A percentile compares a stretch with the other conserved stretches of the same genome.
These are phyloP conservation scores for Smutsia temminckii DNA, from an alignment of 2,797 vertebrate genomes.

Conservation along the genomic window DNA sequence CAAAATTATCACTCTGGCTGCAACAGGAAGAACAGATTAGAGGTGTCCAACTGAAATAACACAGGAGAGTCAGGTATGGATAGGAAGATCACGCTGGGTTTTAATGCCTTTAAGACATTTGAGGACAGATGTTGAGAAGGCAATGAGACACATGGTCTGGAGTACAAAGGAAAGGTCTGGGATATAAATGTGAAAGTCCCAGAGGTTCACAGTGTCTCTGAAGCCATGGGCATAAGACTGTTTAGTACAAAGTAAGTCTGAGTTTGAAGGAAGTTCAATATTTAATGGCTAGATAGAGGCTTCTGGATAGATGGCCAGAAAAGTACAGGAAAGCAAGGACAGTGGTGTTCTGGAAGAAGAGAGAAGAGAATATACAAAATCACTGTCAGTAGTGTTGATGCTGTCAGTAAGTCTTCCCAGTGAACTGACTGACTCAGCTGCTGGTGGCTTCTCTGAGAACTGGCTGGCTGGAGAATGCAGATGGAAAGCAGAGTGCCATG, in stretches of 20 bases:
- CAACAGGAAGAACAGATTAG: neutral
- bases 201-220: neutral
- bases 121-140: neutral
- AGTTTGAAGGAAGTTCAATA: neutral
- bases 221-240: neutral
- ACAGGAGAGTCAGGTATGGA: neutral
- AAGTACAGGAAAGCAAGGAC: neutral
- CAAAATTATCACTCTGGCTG: conserved; percentile 32
- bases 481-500: neutral
- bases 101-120: conserved; percentile 7
- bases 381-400: neutral
- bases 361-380: neutral
- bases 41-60: neutral
- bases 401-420: neutral
- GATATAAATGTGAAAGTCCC: neutral
- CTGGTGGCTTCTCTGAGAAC: neutral
- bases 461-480: neutral
- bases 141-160: neutral
- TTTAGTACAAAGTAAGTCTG: neutral
- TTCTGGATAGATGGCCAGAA: neutral
- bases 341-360: neutral
- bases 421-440: neutral
- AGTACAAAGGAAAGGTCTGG: neutral
- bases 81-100: neutral
- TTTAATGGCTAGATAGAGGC: neutral